These are phyloP conservation scores for Chionomys nivalis DNA, from an alignment of 2,113 vertebrate genomes.

Conservation along the genomic window DNA sequence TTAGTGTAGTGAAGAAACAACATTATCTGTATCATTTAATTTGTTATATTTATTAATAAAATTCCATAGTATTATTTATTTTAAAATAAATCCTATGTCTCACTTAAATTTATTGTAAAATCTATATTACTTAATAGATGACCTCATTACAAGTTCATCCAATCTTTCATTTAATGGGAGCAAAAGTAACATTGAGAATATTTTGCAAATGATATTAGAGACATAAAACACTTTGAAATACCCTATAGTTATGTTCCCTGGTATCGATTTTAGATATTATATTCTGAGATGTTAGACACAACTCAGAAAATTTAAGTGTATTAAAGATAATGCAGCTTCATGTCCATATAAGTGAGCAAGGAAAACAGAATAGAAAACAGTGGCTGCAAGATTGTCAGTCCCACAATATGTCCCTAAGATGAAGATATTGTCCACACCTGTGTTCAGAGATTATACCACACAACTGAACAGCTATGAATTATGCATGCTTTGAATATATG, in stretches of 20 bases:
- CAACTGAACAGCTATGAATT: neutral
- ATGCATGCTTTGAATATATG: neutral
- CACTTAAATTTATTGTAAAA: neutral
- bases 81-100: neutral
- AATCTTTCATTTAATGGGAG: slow-evolving; percentile 18
- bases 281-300: slow-evolving; percentile 39
- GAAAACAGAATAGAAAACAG: slow-evolving; percentile 8
- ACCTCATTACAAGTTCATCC: slow-evolving; percentile 30
- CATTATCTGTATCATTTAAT: neutral
- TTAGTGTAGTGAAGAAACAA: neutral
- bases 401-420: neutral
- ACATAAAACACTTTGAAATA: slow-evolving; percentile 39
- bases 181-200: slow-evolving; percentile 43
- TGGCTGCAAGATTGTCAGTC: neutral
- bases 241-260: neutral
- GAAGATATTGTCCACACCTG: neutral
- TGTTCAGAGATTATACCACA: neutral
- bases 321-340: slow-evolving; percentile 41
- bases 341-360: neutral
- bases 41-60: neutral
- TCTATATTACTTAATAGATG: neutral
- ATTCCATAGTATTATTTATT: neutral
- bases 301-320: slow-evolving; percentile 45
- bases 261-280: slow-evolving; percentile 10
- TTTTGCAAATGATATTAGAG: slow-evolving; percentile 38